phyloP scores from a whole-genome alignment of 2,113 vertebrate genomes.

The Potamarius usumacintae region DNA sequence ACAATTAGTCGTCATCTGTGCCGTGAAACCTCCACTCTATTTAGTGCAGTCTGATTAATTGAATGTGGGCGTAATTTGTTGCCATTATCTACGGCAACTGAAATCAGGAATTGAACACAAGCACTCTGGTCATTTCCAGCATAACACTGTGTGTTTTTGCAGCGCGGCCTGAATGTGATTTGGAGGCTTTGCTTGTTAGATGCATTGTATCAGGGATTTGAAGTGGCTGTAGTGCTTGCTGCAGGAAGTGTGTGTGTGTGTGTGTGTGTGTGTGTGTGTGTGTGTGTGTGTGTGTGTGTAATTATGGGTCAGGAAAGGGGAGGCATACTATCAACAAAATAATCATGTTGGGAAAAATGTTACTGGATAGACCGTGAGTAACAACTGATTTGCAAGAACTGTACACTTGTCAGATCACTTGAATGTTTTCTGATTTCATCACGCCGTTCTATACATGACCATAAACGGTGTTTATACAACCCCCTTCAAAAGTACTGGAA shows the following conservation, averaged over 20 bases:
- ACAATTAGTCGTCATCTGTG: conserved; percentile 68
- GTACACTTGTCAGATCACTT: neutral
- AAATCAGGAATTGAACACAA: conserved; percentile 59
- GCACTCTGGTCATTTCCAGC: conserved; percentile 38
- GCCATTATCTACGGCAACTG: conserved; percentile 62
- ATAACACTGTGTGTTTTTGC: neutral
- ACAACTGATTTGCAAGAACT: neutral
- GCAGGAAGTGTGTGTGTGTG: neutral
- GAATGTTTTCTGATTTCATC: neutral
- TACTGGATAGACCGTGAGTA: neutral
- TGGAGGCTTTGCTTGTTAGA: neutral
- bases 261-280: no score
- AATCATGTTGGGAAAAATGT: neutral
- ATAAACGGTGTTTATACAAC: neutral
- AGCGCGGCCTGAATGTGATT: neutral
- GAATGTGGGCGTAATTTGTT: conserved; percentile 67
- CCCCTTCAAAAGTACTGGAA: neutral
- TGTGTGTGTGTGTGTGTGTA: no score
- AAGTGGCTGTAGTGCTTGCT: conserved; percentile 17
- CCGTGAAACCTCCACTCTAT: conserved; percentile 60
- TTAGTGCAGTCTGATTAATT: conserved; percentile 63
- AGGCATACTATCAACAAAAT: neutral
- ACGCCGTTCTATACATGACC: neutral
- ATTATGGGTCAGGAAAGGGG: neutral
- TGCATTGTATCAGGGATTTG: neutral